Base-by-base conservation (phyloP, 92 coral and sea anemone genomes). In the Scolanthus callimorphus region DNA sequence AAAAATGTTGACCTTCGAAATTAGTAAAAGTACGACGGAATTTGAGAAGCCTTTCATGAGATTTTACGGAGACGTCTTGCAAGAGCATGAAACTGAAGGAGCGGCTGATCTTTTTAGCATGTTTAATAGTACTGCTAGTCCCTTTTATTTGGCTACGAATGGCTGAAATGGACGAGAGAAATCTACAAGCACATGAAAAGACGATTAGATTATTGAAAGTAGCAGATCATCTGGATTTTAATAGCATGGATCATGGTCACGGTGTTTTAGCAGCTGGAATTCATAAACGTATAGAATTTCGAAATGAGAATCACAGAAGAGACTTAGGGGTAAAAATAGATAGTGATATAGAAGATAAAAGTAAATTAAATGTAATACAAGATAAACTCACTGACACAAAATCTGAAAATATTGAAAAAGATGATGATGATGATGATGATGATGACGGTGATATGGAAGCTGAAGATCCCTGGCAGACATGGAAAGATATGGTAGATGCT, bases 31-130 rank as follows among this genome's bases (percentile, higher is more conserved):
- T 3, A 64, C 64, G 74, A 57, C 56, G 31, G 53, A 55, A 17
- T 41, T 52, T n/a, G 50, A 55, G 55, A 51, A 68, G 50, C 50
- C 74, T 31, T 50, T 63, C 15, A 20, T 46, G 62, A 44, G 13
- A 37, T 43, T 24, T 51, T 61, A 17, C 73, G 49, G 17, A 69
- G 45, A 46, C 67, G 4, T 73, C 69, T 62, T 72, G 60, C 66
- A 73, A 66, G 41, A 81, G 63, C 21, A 91, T 91, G 97, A 91
- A 91, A 73, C 73, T 91, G 31, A 91, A 88, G 57, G 89, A 88
- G 23, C 87, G 97, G 20, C 51, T 80, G 25, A 59, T 79, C 4
- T 69, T 83, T 70, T 59, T 76, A 17, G 31, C 61, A 0, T 88
- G 82, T 39, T 22, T 88, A 20, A 30, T 80, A 20, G 31, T 71